Conservation (phyloP, 2,888 invertebrate species). For the Mesoligia furuncula region DNA sequence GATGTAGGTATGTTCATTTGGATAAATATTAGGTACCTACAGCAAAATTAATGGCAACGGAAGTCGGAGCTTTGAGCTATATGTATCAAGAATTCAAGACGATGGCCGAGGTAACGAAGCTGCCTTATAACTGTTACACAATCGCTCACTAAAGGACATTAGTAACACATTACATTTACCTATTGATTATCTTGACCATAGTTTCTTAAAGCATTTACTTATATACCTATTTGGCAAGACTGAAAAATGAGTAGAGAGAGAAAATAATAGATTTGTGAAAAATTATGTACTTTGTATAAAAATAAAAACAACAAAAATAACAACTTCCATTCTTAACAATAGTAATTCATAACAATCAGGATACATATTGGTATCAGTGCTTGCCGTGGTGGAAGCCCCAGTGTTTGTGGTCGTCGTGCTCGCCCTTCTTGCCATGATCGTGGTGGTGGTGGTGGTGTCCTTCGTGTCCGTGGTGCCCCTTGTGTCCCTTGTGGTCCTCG, state of each 20-base stretch:
- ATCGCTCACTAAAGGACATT: not conserved
- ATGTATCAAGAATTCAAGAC: not conserved
- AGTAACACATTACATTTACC: not conserved
- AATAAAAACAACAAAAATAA: slow-evolving; percentile 80
- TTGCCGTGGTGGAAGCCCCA: slow-evolving; percentile 92
- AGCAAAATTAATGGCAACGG: not conserved
- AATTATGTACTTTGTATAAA: slow-evolving; percentile 81
- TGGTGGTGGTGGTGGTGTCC: slow-evolving; percentile 93
- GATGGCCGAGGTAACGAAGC: not conserved
- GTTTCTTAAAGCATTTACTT: not conserved
- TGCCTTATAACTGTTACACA: no score
- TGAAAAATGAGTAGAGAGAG: not conserved
- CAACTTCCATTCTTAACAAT: slow-evolving; percentile 79
- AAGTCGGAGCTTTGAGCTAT: not conserved
- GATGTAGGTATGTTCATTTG: not conserved
- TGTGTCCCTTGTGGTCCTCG: slow-evolving; percentile 94
- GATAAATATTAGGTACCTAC: not conserved
- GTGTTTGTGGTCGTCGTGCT: slow-evolving; percentile 93
- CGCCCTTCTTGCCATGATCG: slow-evolving; percentile 94
- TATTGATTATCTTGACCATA: not conserved
- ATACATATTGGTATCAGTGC: slow-evolving; percentile 74
- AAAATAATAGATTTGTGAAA: slow-evolving; percentile 35
- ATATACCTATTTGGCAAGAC: not conserved
- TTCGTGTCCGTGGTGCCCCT: slow-evolving; percentile 95
- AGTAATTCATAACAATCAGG: slow-evolving; percentile 68